These are phyloP conservation scores for Enteromius paludinosus DNA, from an alignment of 2,797 vertebrate genomes.

Conservation along the genomic window DNA sequence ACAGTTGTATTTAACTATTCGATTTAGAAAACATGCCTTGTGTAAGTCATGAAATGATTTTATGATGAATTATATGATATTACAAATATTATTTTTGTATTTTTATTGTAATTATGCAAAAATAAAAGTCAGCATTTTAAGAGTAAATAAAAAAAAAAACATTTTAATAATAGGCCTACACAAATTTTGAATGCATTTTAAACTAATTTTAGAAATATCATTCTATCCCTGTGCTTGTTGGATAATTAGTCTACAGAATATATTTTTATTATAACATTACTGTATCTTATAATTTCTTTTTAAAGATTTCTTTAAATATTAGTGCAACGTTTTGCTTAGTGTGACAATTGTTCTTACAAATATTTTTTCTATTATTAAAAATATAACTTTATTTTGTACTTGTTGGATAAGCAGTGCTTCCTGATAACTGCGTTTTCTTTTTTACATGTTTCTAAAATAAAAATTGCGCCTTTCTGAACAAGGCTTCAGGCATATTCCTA, in stretches of 20 bases:
- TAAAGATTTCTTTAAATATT: neutral
- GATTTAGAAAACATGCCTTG: neutral
- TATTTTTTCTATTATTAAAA: neutral
- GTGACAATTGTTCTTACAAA: too few species aligned
- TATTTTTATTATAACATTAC: neutral
- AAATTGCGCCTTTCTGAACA: neutral
- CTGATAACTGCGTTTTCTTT: neutral
- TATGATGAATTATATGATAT: neutral
- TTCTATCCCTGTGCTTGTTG: neutral
- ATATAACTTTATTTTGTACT: neutral
- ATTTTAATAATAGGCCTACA: neutral
- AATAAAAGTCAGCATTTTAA: neutral
- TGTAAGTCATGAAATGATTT: neutral
- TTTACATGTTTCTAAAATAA: neutral
- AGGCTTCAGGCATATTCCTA: neutral
- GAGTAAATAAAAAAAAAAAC: neutral
- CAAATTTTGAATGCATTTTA: neutral
- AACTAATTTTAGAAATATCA: neutral
- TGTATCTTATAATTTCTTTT: neutral
- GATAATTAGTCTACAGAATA: neutral
- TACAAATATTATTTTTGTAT: neutral
- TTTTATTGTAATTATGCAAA: neutral
- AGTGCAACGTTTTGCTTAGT: neutral
- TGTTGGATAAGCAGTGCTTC: neutral
- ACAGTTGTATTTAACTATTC: neutral